Evolutionary conservation across 2,888 invertebrate species (phyloP).

Genomic region (Nemotelus nigrinus): DNA sequence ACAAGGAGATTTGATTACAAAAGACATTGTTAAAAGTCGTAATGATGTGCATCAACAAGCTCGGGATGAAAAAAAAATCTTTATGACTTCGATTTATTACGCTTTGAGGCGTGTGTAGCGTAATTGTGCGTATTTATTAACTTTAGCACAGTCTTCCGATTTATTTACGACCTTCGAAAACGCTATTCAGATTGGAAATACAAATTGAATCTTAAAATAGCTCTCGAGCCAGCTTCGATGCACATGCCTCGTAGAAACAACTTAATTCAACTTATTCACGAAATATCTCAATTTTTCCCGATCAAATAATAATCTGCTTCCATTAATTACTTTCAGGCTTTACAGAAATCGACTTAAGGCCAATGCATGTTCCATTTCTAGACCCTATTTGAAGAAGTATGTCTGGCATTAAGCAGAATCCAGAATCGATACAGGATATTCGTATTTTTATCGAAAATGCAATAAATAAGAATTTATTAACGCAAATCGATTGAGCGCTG

Average conservation of each 20-base stretch:
- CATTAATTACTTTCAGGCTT: constrained; percentile 5
- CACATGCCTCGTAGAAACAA: too few species aligned
- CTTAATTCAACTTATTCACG: too few species aligned
- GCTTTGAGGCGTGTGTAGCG: too few species aligned
- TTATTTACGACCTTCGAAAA: too few species aligned
- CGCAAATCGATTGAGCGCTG: constrained; percentile 28
- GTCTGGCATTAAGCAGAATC: constrained; percentile 28
- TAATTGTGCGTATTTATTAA: too few species aligned
- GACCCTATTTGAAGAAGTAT: neutral
- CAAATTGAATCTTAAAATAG: too few species aligned
- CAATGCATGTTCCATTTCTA: neutral
- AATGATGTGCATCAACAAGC: neutral
- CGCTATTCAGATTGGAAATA: too few species aligned
- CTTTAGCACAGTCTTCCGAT: too few species aligned
- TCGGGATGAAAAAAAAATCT: too few species aligned
- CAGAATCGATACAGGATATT: constrained; percentile 20
- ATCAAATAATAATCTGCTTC: neutral
- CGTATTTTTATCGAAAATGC: constrained; percentile 17
- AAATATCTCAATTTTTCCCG: too few species aligned
- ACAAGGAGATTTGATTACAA: constrained; percentile 16
- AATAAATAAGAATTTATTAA: constrained; percentile 38
- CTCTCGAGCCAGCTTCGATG: too few species aligned
- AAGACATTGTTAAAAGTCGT: constrained; percentile 17
- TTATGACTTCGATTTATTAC: too few species aligned
- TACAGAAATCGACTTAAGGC: neutral